Conservation (phyloP, 2,797 vertebrate species). For the Aselliscus stoliczkanus region DNA sequence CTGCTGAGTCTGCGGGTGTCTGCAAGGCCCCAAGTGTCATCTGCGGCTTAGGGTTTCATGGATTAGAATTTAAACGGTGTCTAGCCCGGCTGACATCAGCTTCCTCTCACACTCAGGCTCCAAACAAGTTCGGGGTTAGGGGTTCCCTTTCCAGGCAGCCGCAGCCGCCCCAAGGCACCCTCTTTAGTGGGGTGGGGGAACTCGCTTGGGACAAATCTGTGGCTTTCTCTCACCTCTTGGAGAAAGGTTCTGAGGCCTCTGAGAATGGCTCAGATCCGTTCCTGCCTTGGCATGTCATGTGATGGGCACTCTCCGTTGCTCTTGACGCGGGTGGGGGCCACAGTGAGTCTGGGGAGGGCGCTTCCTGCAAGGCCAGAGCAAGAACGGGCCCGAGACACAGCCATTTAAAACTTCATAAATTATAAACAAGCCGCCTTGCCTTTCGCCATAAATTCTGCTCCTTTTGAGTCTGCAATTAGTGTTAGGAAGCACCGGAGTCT, state of each 20-base stretch:
- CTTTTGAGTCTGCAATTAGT: constrained; percentile 90
- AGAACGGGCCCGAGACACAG: constrained; percentile 16
- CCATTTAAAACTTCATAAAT: constrained; percentile 95
- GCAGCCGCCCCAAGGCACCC: not conserved
- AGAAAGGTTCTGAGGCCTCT: constrained; percentile 26
- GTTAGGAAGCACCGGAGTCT: constrained; percentile 89
- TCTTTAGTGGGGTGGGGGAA: not conserved
- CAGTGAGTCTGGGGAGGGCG: not conserved
- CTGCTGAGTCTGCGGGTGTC: constrained; percentile 74
- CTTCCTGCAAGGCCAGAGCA: not conserved
- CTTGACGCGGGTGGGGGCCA: not conserved
- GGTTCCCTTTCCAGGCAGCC: constrained; percentile 21
- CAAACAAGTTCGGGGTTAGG: constrained; percentile 30
- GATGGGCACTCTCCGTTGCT: constrained; percentile 68
- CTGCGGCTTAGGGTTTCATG: constrained; percentile 70
- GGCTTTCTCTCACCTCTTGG: not conserved
- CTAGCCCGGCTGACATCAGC: constrained; percentile 49
- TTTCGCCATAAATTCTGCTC: constrained; percentile 87
- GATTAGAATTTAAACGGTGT: constrained; percentile 69
- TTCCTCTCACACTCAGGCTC: constrained; percentile 49
- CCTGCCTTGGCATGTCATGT: constrained; percentile 30
- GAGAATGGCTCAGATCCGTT: constrained; percentile 33
- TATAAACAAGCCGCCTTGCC: constrained; percentile 91
- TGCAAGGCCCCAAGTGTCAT: constrained; percentile 65
- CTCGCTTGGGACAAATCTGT: not conserved